Evolutionary conservation across 1,140 invertebrate genomes (phyloP).

Genomic region (Radopholus similis): DNA sequence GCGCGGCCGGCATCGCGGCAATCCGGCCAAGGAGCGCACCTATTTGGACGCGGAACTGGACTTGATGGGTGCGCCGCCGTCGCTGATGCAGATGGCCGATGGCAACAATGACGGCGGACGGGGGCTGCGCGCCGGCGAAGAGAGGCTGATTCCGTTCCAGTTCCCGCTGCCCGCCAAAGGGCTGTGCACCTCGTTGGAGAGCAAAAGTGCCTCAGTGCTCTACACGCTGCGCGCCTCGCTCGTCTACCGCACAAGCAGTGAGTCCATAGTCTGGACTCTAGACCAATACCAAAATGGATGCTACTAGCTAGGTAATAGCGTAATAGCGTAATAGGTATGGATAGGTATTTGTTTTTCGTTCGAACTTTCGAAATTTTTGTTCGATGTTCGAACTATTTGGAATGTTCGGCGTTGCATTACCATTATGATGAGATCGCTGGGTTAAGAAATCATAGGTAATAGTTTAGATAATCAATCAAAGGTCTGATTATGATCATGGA

Average conservation of each 20-base stretch:
- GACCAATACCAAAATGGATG: background rate
- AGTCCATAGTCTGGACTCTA: background rate
- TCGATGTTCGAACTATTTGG: no score
- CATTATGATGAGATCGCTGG: no score
- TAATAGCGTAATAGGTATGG: background rate
- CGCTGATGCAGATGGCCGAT: no score
- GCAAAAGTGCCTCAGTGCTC: conserved; percentile 21
- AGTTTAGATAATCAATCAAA: no score
- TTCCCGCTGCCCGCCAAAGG: background rate
- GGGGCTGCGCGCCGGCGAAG: background rate
- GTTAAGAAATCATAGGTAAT: no score
- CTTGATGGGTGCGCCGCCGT: background rate
- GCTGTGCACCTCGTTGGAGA: conserved; percentile 15
- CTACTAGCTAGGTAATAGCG: background rate
- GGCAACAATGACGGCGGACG: background rate
- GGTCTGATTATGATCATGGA: no score
- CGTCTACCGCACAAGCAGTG: conserved; percentile 10
- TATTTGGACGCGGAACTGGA: background rate
- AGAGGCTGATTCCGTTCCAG: conserved; percentile 4
- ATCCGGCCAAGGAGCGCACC: background rate
- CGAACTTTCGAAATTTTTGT: no score
- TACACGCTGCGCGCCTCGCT: conserved; percentile 12
- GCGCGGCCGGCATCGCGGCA: background rate
- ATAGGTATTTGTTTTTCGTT: background rate
- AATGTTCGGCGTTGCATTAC: background rate